These are phyloP conservation scores for Oenanthe oenanthe DNA, from an alignment of 2,113 vertebrate species.

Conservation along the genomic window DNA sequence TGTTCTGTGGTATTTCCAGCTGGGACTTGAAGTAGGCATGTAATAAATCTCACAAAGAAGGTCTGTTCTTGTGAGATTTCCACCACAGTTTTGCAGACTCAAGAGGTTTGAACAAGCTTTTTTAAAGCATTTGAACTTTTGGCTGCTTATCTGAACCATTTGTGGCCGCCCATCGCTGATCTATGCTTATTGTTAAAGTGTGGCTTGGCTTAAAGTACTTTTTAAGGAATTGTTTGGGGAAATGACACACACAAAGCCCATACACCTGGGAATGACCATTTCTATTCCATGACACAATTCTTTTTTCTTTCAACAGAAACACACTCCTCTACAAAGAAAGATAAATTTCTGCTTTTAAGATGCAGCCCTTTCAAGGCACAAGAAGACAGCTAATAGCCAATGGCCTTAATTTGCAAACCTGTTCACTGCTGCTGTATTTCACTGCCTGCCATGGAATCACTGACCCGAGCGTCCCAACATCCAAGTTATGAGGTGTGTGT, in stretches of 20 bases:
- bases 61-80: slow-evolving; percentile 67
- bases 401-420: neutral
- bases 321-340: neutral
- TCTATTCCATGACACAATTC: neutral
- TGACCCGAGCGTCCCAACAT: neutral
- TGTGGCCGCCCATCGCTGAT: slow-evolving; percentile 29
- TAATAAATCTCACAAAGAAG: slow-evolving; percentile 70
- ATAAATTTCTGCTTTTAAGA: neutral
- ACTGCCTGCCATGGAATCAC: neutral
- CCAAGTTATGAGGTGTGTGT: accelerated
- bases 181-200: slow-evolving; percentile 30
- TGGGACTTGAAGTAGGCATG: slow-evolving; percentile 57
- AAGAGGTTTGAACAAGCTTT: slow-evolving; percentile 44
- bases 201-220: slow-evolving; percentile 11
- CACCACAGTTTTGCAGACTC: slow-evolving; percentile 44
- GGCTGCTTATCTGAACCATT: slow-evolving; percentile 46
- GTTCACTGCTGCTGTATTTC: neutral
- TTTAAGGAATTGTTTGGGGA: neutral
- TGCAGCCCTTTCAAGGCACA: neutral
- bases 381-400: neutral
- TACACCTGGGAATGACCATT: neutral
- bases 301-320: neutral
- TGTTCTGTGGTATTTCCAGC: slow-evolving; percentile 65
- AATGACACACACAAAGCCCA: neutral
- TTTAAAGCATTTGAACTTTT: slow-evolving; percentile 52